Conservation (phyloP, 2,888 invertebrate species). For the Drosophila rubida region DNA sequence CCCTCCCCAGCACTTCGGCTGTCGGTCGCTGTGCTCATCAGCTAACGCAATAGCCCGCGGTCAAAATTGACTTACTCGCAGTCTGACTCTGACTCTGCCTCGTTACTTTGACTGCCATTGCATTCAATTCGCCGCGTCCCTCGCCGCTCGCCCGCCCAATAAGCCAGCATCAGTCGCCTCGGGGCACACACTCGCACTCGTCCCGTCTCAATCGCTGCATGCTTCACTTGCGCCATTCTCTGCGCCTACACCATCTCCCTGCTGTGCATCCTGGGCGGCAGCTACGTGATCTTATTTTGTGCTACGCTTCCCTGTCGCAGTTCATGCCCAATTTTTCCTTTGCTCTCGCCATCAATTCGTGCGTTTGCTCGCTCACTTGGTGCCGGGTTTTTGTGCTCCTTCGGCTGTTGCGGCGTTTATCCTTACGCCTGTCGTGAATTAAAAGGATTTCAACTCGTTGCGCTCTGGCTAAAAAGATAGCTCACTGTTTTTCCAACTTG, state of each 20-base stretch:
- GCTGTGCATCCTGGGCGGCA: slow-evolving; percentile 56
- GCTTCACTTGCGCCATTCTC: slow-evolving; percentile 74
- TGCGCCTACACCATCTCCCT: slow-evolving; percentile 54
- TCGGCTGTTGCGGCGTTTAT: slow-evolving; percentile 39
- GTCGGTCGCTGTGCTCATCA: slow-evolving; percentile 64
- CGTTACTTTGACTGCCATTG: slow-evolving; percentile 57
- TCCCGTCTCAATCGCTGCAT: slow-evolving; percentile 46
- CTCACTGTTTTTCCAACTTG: slow-evolving; percentile 74
- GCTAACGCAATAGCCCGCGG: slow-evolving; percentile 79
- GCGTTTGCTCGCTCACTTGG: slow-evolving; percentile 54
- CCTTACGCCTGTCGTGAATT: slow-evolving; percentile 78
- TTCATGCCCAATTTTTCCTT: slow-evolving; percentile 73
- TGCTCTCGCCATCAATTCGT: slow-evolving; percentile 72
- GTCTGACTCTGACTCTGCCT: slow-evolving; percentile 23
- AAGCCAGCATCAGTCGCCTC: slow-evolving; percentile 53
- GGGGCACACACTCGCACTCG: slow-evolving; percentile 32
- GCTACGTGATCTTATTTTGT: slow-evolving; percentile 83
- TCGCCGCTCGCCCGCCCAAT: slow-evolving; percentile 48
- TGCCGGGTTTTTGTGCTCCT: not conserved
- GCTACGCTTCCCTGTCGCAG: slow-evolving; percentile 60
- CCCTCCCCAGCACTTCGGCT: too few species aligned
- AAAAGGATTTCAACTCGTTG: slow-evolving; percentile 77
- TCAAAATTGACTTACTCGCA: slow-evolving; percentile 71
- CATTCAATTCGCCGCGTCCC: slow-evolving; percentile 50
- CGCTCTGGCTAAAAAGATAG: slow-evolving; percentile 66